Conservation (phyloP, 64 coral and sea anemone species). For the Montipora foliosa region DNA sequence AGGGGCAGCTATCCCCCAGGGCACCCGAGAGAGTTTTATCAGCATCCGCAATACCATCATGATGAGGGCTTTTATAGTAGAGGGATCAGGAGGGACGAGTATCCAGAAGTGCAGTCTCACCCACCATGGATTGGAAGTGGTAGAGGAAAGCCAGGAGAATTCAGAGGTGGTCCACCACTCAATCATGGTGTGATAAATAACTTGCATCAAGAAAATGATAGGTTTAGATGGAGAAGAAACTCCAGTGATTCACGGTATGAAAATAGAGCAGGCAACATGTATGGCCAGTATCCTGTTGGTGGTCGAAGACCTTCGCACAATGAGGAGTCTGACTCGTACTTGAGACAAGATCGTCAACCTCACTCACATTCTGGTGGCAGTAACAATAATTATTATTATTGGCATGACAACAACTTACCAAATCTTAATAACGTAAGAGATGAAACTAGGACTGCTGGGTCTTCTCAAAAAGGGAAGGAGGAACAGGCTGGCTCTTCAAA, state of each 20-base stretch:
- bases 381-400: not conserved
- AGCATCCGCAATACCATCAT: not conserved
- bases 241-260: not conserved
- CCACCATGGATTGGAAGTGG: constrained; percentile 1
- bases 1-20: not conserved
- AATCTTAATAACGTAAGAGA: not conserved
- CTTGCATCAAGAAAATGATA: not conserved
- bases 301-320: not conserved
- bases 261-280: not conserved
- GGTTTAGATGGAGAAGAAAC: not conserved
- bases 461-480: not conserved
- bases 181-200: not conserved
- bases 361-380: not conserved
- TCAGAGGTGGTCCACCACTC: not conserved
- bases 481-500: not conserved
- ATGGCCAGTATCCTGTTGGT: not conserved
- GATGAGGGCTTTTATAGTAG: not conserved
- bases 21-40: not conserved
- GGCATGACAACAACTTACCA: not conserved
- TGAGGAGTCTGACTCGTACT: not conserved
- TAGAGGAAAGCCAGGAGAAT: not conserved
- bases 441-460: not conserved
- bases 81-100: not conserved
- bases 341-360: not conserved
- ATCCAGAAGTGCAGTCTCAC: not conserved